These are phyloP conservation scores for Coptotermes formosanus DNA, from an alignment of 1,140 invertebrate species.

Conservation along the genomic window DNA sequence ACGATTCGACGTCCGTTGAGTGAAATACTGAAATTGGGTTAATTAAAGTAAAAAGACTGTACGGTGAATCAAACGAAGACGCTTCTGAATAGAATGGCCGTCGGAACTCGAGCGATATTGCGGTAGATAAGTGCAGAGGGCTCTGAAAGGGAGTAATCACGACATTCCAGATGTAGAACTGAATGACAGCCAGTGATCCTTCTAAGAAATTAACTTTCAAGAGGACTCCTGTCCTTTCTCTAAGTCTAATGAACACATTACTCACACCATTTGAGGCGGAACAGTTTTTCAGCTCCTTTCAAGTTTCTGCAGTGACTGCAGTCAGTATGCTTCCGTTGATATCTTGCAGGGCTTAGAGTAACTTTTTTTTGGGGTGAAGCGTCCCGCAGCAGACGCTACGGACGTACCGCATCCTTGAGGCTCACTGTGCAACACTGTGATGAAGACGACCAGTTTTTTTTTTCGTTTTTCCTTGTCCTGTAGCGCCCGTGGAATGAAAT, in stretches of 20 bases:
- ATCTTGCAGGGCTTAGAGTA: too few species aligned
- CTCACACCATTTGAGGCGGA: not conserved
- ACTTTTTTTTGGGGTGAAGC: too few species aligned
- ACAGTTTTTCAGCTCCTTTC: too few species aligned
- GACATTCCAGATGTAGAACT: not conserved
- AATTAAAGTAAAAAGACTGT: not conserved
- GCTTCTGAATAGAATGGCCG: not conserved
- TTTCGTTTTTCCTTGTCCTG: too few species aligned
- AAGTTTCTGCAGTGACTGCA: not conserved
- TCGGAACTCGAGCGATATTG: too few species aligned
- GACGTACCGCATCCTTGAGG: too few species aligned
- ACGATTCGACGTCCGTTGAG: not conserved
- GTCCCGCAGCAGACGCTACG: too few species aligned
- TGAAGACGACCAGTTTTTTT: too few species aligned
- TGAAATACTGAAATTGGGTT: not conserved
- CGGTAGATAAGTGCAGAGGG: too few species aligned
- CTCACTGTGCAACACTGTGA: too few species aligned
- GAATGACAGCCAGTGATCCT: not conserved
- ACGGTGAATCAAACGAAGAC: not conserved
- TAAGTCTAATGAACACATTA: not conserved
- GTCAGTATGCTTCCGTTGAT: not conserved
- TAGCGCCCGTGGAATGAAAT: too few species aligned
- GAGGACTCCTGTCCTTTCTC: not conserved
- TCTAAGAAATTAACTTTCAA: constrained; percentile 2
- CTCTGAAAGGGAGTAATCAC: not conserved